These are phyloP conservation scores for Athripsodes cinereus DNA, from an alignment of 2,888 invertebrate genomes.

Conservation along the genomic window DNA sequence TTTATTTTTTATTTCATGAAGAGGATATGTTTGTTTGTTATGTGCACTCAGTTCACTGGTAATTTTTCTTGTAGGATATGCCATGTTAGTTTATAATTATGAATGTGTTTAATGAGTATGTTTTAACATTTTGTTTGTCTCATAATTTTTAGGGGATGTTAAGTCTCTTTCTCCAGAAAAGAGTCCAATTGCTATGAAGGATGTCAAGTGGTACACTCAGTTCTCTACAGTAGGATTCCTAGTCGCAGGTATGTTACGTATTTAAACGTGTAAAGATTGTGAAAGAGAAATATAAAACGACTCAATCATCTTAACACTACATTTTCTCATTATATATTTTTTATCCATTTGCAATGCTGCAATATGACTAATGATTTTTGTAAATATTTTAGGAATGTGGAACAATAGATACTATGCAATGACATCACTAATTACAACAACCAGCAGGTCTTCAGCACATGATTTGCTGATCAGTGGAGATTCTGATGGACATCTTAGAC, in stretches of 20 bases:
- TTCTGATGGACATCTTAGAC: slow-evolving; percentile 79
- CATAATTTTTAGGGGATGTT: slow-evolving; percentile 69
- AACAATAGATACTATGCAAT: slow-evolving; percentile 83
- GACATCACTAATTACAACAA: slow-evolving; percentile 75
- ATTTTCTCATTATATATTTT: not conserved
- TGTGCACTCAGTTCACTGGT: no score
- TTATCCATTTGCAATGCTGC: not conserved
- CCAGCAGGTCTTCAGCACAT: slow-evolving; percentile 75
- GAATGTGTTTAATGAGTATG: no score
- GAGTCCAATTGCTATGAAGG: slow-evolving; percentile 84
- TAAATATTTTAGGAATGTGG: slow-evolving; percentile 63
- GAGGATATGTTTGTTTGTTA: no score
- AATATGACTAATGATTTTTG: not conserved
- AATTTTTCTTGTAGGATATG: no score
- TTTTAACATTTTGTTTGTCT: no score
- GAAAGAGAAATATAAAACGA: no score
- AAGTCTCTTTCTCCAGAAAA: slow-evolving; percentile 81
- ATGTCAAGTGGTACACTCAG: slow-evolving; percentile 83
- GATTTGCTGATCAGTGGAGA: slow-evolving; percentile 82
- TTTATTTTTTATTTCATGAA: no score
- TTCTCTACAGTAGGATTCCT: slow-evolving; percentile 84
- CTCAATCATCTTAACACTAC: no score
- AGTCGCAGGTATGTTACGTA: slow-evolving; percentile 61
- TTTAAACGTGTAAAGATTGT: not conserved
- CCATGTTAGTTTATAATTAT: no score